Evolutionary conservation across 2,113 vertebrate genomes (phyloP), one percentile per base, ranked within the genome.

Genomic region (Grammomys surdaster): DNA sequence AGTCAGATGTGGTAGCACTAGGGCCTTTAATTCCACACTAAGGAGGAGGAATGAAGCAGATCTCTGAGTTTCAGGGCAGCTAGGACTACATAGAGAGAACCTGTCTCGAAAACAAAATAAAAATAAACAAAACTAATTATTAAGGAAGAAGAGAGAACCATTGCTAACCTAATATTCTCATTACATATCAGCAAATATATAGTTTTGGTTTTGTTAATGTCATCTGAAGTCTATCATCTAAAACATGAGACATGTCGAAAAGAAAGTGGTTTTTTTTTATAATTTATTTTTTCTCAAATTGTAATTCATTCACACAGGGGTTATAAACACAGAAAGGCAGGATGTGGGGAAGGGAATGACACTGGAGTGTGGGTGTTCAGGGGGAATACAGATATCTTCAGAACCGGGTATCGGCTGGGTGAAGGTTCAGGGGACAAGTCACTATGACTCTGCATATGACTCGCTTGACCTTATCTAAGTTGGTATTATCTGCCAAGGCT

Each of bases 131-230:
- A 82, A 82, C 22, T 43, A 84, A 31, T 85, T 46, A 46, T 16
- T 86, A 48, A 69, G 90, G 72, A 51, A 88, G 7, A 78, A 26
- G 80, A 85, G 78, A 90, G 48, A 92, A 69, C 54, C 72, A 26
- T 48, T 73, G 16, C 46, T 95, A 56, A 90, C 81, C 14, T 89
- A 67, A 87, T 81, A 92, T 75, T 84, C 10, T 63, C 58, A 60
- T 67, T 90, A 89, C 0, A 78, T 85, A 86, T 91, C 65, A 89
- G 95, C 95, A 46, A 93, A 89, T 48, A 90, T 26, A 65, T 1
- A n/a, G 46, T 69, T 69, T 43, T 24, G 12, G 48, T 88, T 89
- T 94, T 67, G 43, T 40, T 88, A 89, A 81, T 76, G 88, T 84
- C 65, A 76, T 89, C 70, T 93, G 73, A 72, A 94, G 51, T 28